Percentiles rank a stretch among this genome's conserved stretches.
phyloP scores from a whole-genome alignment of 2,113 vertebrate genomes.

The Muscicapa adusta region DNA sequence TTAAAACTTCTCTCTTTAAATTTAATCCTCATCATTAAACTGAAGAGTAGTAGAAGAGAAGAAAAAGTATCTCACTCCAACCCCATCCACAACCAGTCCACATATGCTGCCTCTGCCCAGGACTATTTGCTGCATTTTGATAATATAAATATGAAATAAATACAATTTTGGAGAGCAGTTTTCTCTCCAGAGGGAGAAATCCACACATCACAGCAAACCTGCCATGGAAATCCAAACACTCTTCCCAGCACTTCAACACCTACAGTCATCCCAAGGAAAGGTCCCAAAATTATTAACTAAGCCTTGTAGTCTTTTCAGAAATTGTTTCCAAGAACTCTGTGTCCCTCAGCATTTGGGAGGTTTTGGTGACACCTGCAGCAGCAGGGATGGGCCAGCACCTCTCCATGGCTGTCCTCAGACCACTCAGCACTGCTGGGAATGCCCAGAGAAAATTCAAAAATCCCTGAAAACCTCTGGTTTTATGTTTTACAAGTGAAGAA shows the following conservation, averaged over 20 bases:
- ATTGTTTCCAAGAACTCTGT: not conserved
- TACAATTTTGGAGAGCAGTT: not conserved
- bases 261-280: not conserved
- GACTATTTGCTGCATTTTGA: not conserved
- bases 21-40: not conserved
- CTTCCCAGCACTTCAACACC: not conserved
- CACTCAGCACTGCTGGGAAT: not conserved
- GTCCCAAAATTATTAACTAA: not conserved
- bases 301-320: not conserved
- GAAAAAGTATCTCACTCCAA: not conserved
- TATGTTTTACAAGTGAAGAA: not conserved
- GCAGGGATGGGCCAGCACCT: not conserved
- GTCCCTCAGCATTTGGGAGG: not conserved
- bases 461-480: rapidly evolving
- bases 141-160: not conserved
- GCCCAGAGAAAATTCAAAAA: rapidly evolving
- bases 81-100: not conserved
- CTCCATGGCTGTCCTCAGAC: not conserved
- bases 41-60: not conserved
- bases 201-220: not conserved
- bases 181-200: not conserved
- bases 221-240: not conserved
- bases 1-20: not conserved
- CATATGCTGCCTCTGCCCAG: not conserved
- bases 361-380: not conserved